phyloP scores from a whole-genome alignment of 2,113 vertebrate genomes.

The Lepus europaeus region DNA sequence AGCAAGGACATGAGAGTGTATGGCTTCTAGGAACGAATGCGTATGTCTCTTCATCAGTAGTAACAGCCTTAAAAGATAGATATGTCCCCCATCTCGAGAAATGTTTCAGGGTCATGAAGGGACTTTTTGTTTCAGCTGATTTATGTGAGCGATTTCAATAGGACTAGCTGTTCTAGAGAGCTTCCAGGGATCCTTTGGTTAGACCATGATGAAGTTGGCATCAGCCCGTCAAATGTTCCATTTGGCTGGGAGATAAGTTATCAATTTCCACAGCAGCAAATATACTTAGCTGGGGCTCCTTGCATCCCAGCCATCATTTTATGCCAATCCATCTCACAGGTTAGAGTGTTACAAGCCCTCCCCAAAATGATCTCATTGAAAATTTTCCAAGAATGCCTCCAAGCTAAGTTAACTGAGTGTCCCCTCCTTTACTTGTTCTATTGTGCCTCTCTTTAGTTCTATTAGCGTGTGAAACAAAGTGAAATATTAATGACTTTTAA shows the following conservation, averaged over 20 bases:
- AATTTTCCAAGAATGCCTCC: neutral
- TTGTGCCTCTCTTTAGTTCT: neutral
- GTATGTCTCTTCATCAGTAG: conserved; percentile 6
- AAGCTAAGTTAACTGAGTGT: neutral
- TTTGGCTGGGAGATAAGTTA: conserved; percentile 68
- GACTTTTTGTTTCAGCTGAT: conserved; percentile 74
- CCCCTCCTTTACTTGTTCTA: neutral
- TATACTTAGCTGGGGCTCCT: neutral
- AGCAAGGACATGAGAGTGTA: neutral
- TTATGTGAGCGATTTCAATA: conserved; percentile 74
- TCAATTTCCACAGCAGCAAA: conserved; percentile 74
- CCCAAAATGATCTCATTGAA: neutral
- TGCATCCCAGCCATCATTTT: neutral
- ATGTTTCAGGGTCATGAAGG: conserved; percentile 69
- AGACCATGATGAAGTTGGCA: conserved; percentile 70
- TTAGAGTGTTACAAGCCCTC: neutral
- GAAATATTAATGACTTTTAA: neutral
- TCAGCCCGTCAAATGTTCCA: conserved; percentile 71
- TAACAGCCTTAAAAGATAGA: conserved; percentile 69
- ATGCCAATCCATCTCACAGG: neutral
- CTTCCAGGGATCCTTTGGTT: conserved; percentile 72
- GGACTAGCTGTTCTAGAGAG: conserved; percentile 61
- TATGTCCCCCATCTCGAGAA: conserved; percentile 68
- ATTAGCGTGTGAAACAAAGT: conserved; percentile 7
- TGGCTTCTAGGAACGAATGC: conserved; percentile 50